A percentile compares a stretch with the other conserved stretches of the same genome.
Evolutionary conservation across 2,888 invertebrate species (phyloP).

Genomic region (Holacanthella duospinosa): DNA sequence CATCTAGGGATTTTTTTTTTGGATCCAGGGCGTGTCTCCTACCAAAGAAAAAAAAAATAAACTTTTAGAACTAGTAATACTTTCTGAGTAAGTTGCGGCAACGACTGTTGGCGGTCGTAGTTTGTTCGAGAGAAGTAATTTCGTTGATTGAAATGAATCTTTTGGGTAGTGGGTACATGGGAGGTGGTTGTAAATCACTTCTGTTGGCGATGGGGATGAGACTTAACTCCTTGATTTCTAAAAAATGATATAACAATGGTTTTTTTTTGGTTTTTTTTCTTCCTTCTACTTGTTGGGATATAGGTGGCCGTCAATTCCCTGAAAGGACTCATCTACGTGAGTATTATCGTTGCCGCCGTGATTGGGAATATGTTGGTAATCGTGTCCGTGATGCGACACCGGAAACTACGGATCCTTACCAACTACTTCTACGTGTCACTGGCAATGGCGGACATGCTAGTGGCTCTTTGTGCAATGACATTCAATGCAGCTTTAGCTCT

Average conservation of each 20-base stretch:
- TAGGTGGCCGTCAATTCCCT: conserved; percentile 35
- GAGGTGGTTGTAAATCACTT: neutral
- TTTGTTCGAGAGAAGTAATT: conserved; percentile 3
- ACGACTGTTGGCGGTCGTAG: neutral
- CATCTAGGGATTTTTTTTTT: neutral
- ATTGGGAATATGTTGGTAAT: conserved; percentile 43
- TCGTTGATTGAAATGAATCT: conserved; percentile 11
- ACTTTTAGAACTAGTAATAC: too few relatives aligned
- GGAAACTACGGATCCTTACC: conserved; percentile 43
- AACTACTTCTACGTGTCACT: conserved; percentile 11
- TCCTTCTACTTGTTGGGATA: too few relatives aligned
- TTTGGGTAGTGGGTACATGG: neutral
- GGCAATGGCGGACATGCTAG: conserved; percentile 46
- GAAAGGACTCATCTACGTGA: conserved; percentile 36
- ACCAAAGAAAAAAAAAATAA: too few relatives aligned
- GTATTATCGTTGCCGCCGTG: conserved; percentile 34
- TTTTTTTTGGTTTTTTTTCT: too few relatives aligned
- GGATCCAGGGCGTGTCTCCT: too few relatives aligned
- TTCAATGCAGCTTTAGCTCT: conserved; percentile 82
- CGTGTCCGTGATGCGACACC: conserved; percentile 44
- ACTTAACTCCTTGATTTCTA: too few relatives aligned
- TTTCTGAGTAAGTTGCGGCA: too few relatives aligned
- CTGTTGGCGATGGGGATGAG: neutral
- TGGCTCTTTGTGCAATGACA: conserved; percentile 49
- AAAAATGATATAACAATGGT: too few relatives aligned